Evolutionary conservation across 2,113 vertebrate genomes (phyloP).

Genomic region (Paramisgurnus dabryanus): DNA sequence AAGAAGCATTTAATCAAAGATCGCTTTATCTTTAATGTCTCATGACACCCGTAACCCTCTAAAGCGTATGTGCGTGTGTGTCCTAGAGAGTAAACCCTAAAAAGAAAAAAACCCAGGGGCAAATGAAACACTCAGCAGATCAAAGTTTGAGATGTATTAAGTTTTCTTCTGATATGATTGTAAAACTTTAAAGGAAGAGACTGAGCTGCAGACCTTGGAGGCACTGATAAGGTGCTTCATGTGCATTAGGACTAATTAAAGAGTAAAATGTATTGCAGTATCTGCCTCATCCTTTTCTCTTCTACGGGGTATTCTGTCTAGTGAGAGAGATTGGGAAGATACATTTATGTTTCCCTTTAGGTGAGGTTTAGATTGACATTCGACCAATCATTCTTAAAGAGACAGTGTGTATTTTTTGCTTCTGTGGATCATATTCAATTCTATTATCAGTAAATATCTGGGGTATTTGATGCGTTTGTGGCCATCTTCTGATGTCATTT

Average conservation of each 20-base stretch:
- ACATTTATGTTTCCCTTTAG: conserved; percentile 44
- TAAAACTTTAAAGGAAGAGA: conserved; percentile 50
- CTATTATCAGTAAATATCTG: background rate
- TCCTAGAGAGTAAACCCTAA: conserved; percentile 47
- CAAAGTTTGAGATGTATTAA: conserved; percentile 49
- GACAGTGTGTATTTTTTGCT: background rate
- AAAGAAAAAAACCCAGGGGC: conserved; percentile 42
- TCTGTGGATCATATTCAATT: background rate
- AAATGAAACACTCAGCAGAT: conserved; percentile 52
- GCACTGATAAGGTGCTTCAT: conserved; percentile 50
- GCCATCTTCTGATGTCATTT: background rate
- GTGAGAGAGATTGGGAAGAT: conserved; percentile 18
- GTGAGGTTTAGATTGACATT: conserved; percentile 35
- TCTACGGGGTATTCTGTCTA: conserved; percentile 24
- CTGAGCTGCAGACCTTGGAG: conserved; percentile 44
- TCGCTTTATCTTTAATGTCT: background rate
- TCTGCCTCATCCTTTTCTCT: conserved; percentile 39
- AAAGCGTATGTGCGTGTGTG: conserved; percentile 1
- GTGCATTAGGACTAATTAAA: conserved; percentile 58
- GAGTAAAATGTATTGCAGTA: conserved; percentile 56
- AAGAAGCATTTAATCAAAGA: background rate
- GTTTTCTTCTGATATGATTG: conserved; percentile 59
- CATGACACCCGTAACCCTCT: background rate
- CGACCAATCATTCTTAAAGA: conserved; percentile 12
- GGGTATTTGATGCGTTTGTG: background rate